Evolutionary conservation across 2,797 vertebrate genomes (phyloP).

Genomic region (Hydrophis major): DNA sequence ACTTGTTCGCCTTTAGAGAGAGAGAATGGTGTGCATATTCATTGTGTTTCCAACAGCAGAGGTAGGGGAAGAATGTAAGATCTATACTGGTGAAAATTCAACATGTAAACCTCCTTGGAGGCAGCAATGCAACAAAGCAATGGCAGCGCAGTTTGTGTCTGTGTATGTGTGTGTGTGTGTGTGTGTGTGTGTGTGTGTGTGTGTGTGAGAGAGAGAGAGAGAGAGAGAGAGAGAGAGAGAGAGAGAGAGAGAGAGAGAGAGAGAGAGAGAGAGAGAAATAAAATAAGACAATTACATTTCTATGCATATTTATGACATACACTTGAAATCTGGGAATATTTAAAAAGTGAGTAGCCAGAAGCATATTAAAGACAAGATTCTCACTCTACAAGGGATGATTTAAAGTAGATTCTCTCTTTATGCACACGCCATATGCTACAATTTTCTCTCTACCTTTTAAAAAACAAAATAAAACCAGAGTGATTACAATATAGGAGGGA

Average conservation of each 20-base stretch:
- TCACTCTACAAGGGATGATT: background rate
- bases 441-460: background rate
- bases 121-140: background rate
- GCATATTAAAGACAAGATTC: slow-evolving; percentile 28
- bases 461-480: background rate
- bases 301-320: slow-evolving; percentile 23
- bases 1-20: slow-evolving; percentile 26
- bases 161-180: too few relatives aligned
- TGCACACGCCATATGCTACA: background rate
- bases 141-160: background rate
- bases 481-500: background rate
- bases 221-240: background rate
- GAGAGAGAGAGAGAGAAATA: slow-evolving; percentile 4
- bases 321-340: slow-evolving; percentile 39
- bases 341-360: slow-evolving; percentile 35
- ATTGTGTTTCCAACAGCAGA: slow-evolving; percentile 35
- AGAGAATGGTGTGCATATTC: slow-evolving; percentile 36
- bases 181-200: too few relatives aligned
- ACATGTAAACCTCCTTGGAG: background rate
- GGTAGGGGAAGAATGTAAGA: background rate
- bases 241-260: background rate
- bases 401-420: background rate
- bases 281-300: slow-evolving; percentile 50
- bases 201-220: too few relatives aligned
- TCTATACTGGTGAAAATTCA: background rate